Conservation (phyloP, 2,888 invertebrate species). For the Eilema griseolum region DNA sequence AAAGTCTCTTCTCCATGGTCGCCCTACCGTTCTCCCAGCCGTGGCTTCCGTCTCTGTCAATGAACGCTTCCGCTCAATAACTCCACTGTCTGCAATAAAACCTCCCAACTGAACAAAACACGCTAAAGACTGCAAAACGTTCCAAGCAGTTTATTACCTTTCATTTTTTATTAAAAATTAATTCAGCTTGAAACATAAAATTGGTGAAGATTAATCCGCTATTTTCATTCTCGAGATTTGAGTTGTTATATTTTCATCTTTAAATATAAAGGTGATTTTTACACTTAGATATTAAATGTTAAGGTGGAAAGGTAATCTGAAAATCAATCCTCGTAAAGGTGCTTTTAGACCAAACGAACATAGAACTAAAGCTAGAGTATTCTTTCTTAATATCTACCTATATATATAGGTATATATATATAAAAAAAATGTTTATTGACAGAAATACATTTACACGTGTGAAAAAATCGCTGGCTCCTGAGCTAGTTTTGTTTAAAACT, state of each 20-base stretch:
- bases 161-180: constrained; percentile 10
- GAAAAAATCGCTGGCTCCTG: too few species aligned
- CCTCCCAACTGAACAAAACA: constrained; percentile 20
- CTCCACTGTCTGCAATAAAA: constrained; percentile 26
- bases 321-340: too few species aligned
- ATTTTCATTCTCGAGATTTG: neutral
- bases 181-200: constrained; percentile 1
- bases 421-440: too few species aligned
- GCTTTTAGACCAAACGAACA: too few species aligned
- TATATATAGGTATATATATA: too few species aligned
- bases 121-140: constrained; percentile 5
- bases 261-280: neutral
- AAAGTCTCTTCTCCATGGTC: neutral
- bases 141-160: neutral
- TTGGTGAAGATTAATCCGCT: neutral
- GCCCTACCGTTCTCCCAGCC: constrained; percentile 21
- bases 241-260: neutral
- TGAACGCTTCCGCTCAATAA: constrained; percentile 42
- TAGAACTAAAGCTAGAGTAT: too few species aligned
- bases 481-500: too few species aligned
- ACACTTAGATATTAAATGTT: too few species aligned
- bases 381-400: too few species aligned
- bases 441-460: too few species aligned
- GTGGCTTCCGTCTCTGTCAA: constrained; percentile 29
- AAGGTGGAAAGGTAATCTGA: too few species aligned